Percentiles rank a stretch among this genome's conserved stretches.
These are phyloP conservation scores for Babyrousa celebensis DNA, from an alignment of 2,797 vertebrate species.

Conservation along the genomic window DNA sequence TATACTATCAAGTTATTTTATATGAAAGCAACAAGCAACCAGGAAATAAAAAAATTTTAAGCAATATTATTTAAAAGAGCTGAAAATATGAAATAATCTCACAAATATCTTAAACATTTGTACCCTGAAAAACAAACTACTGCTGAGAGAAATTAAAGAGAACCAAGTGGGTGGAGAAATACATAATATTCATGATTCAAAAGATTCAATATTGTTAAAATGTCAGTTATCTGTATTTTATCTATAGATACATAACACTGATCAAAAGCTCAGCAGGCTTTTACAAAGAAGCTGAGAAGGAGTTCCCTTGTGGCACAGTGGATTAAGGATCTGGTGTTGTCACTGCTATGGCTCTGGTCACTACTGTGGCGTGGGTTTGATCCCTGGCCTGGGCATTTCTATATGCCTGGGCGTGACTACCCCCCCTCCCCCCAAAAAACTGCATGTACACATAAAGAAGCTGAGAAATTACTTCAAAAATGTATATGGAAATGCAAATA, in stretches of 20 bases:
- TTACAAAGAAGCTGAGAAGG: not conserved
- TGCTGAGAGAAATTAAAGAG: not conserved
- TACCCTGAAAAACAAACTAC: not conserved
- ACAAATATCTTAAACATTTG: not conserved
- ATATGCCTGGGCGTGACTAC: no score
- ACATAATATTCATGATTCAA: not conserved
- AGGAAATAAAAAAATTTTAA: constrained; percentile 40
- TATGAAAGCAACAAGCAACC: not conserved
- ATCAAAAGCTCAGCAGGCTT: not conserved
- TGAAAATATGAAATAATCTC: not conserved
- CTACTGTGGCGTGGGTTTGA: no score
- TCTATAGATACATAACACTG: not conserved
- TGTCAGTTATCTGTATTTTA: not conserved
- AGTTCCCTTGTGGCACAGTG: no score
- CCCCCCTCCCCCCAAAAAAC: no score
- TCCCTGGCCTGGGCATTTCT: no score
- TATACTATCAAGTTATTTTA: not conserved
- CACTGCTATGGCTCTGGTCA: no score
- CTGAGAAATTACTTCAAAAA: not conserved
- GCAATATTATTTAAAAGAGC: not conserved
- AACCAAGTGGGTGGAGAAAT: not conserved
- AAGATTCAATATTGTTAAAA: not conserved
- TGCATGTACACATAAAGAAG: not conserved
- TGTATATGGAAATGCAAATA: not conserved
- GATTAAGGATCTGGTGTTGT: no score